Percentiles rank a stretch among this genome's conserved stretches.
These are phyloP conservation scores for Ceramica pisi DNA, from an alignment of 2,888 invertebrate genomes.

Conservation along the genomic window DNA sequence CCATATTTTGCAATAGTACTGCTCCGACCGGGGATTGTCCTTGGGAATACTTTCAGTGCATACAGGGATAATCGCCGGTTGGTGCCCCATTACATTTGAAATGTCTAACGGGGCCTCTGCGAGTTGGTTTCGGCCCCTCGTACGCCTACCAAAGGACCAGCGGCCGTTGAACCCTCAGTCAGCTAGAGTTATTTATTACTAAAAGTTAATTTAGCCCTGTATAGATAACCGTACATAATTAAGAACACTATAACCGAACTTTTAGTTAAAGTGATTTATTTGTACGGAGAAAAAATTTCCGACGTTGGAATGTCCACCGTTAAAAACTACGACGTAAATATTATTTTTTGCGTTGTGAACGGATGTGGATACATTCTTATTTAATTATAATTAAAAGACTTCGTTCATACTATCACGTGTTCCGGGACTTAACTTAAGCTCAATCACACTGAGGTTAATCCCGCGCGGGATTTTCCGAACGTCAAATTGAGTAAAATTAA, in stretches of 20 bases:
- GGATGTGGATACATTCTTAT: background rate
- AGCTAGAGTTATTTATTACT: no score
- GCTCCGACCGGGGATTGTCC: no score
- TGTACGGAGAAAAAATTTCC: slow-evolving; percentile 13
- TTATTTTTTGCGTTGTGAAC: slow-evolving; percentile 12
- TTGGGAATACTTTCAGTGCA: no score
- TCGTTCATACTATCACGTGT: background rate
- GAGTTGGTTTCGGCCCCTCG: no score
- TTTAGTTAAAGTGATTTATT: background rate
- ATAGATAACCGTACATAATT: slow-evolving; percentile 18
- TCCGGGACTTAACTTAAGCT: background rate
- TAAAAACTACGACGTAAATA: background rate
- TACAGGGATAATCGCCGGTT: no score
- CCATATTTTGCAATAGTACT: no score
- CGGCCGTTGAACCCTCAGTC: no score
- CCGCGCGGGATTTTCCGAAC: background rate
- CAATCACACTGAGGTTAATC: background rate
- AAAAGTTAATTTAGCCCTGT: no score
- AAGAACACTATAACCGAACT: slow-evolving; percentile 3
- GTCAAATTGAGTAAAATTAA: no score
- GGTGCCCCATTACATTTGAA: no score
- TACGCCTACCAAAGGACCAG: no score
- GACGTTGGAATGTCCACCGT: background rate
- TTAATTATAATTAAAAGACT: background rate
- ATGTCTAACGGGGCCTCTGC: no score